Base-by-base conservation (phyloP, 1,140 invertebrate species). In the Neodiprion pinetum region DNA sequence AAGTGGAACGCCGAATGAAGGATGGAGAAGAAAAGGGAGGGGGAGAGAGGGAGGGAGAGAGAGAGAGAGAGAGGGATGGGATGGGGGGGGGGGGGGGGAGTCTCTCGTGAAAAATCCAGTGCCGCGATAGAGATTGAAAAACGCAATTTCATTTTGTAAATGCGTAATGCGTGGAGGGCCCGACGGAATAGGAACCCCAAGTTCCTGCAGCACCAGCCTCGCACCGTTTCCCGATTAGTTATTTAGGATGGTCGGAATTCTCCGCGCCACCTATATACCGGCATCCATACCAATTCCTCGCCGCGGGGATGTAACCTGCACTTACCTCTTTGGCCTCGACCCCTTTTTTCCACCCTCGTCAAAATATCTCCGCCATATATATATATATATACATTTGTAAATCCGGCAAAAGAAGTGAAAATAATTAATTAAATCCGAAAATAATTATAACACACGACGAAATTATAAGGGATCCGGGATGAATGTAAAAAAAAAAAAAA, bases 141-240 rank as follows among this genome's bases (percentile, higher is more conserved):
- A 79, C 76, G 79, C 83, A 85, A 85, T 85, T 85, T 80, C 78
- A 79, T 84, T 84, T 81, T 80, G 80, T 81, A 80, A 81, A 83
- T 81, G 77, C 78, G 75, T 81, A 82, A 81, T 80, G 81, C 48
- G 67, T 69, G 67, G 21, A 12, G 68, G 11, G 68, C 47, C 14
- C 68, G 21, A 47, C 21, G 47, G 21, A 23, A 28, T 69, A 47
- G 68, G 21, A 47, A 47, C 21, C 23, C 61, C 68, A 12, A n/a
- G 68, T 23, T 8, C 21, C 21, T 28, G 14, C 14, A 10, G 47
- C 47, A 9, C 12, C 71, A 61, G 68, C 23, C 11, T 47, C 47
- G 78, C 79, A 72, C 72, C 49, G 47, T 73, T 21, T 67, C 53
- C 74, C 78, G 72, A 83, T 84, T 81, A 80, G 79, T 84, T 84